phyloP scores from a whole-genome alignment of 1,140 invertebrate genomes.

The Anoplophora glabripennis region DNA sequence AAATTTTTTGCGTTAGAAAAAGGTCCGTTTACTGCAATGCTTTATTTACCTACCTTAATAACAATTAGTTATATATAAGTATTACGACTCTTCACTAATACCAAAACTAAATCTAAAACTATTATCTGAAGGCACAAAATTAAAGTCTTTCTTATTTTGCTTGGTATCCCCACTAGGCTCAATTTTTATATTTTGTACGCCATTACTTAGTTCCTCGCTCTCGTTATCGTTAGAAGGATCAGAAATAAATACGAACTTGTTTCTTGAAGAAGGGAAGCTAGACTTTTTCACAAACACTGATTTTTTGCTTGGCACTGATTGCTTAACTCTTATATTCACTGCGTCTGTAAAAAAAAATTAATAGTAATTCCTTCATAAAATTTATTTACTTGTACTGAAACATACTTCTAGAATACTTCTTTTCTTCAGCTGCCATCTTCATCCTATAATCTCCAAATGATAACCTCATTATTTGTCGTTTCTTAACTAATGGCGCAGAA shows the following conservation, averaged over 20 bases:
- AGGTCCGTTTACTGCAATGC: too few species aligned
- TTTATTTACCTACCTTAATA: too few species aligned
- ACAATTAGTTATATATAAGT: too few species aligned
- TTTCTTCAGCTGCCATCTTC: slow-evolving; percentile 72
- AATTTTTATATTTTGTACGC: slow-evolving; percentile 5
- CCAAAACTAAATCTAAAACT: slow-evolving; percentile 58
- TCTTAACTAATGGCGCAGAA: slow-evolving; percentile 63
- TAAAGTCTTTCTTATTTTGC: slow-evolving; percentile 22
- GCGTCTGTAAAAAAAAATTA: slow-evolving; percentile 24
- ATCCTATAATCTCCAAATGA: slow-evolving; percentile 70
- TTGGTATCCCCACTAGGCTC: not conserved
- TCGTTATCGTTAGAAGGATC: slow-evolving; percentile 42
- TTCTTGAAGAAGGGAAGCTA: slow-evolving; percentile 34
- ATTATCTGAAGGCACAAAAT: slow-evolving; percentile 41
- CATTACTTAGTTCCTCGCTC: slow-evolving; percentile 4
- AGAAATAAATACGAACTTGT: slow-evolving; percentile 51
- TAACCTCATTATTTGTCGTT: slow-evolving; percentile 69
- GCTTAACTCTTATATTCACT: slow-evolving; percentile 49
- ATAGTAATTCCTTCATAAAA: slow-evolving; percentile 10
- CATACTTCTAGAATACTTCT: slow-evolving; percentile 56
- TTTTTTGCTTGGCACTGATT: slow-evolving; percentile 49
- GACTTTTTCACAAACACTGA: slow-evolving; percentile 59
- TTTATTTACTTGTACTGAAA: slow-evolving; percentile 4
- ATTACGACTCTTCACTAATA: slow-evolving; percentile 8
- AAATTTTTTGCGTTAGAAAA: too few species aligned